Conservation (phyloP, 2,113 vertebrate species). For the Cynocephalus volans region DNA sequence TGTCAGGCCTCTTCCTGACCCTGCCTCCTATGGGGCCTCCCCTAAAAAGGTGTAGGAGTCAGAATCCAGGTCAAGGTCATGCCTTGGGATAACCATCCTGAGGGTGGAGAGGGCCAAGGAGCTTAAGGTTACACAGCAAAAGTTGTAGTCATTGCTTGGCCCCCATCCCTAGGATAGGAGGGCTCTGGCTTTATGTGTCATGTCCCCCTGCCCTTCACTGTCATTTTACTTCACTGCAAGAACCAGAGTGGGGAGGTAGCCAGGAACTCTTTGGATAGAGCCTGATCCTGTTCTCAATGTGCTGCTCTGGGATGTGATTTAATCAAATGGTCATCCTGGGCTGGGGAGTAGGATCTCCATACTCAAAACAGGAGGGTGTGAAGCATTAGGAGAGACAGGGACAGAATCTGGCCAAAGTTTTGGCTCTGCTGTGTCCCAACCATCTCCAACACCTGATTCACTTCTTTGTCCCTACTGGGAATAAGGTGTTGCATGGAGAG, state of each 20-base stretch:
- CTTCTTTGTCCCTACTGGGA: not conserved
- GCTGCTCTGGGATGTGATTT: not conserved
- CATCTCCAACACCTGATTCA: not conserved
- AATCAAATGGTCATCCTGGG: not conserved
- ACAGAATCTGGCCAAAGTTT: not conserved
- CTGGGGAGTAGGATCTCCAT: constrained; percentile 23
- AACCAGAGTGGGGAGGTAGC: not conserved
- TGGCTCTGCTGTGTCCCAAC: not conserved
- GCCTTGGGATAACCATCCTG: constrained; percentile 88
- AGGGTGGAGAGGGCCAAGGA: constrained; percentile 81
- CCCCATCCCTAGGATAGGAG: not conserved
- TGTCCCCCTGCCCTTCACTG: not conserved
- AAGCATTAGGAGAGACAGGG: not conserved
- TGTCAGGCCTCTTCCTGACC: constrained; percentile 78
- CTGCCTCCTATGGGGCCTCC: constrained; percentile 43
- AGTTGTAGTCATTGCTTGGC: not conserved
- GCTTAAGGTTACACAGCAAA: constrained; percentile 47
- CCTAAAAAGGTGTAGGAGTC: constrained; percentile 41
- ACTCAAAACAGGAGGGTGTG: not conserved
- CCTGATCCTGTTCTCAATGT: not conserved
- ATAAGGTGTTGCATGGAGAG: not conserved
- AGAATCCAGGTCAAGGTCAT: constrained; percentile 72
- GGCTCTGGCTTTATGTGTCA: not conserved
- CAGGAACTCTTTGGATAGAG: not conserved
- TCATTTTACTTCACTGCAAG: not conserved